phyloP scores from a whole-genome alignment of 2,113 vertebrate genomes.

The Ophthalmolycus amberensis region DNA sequence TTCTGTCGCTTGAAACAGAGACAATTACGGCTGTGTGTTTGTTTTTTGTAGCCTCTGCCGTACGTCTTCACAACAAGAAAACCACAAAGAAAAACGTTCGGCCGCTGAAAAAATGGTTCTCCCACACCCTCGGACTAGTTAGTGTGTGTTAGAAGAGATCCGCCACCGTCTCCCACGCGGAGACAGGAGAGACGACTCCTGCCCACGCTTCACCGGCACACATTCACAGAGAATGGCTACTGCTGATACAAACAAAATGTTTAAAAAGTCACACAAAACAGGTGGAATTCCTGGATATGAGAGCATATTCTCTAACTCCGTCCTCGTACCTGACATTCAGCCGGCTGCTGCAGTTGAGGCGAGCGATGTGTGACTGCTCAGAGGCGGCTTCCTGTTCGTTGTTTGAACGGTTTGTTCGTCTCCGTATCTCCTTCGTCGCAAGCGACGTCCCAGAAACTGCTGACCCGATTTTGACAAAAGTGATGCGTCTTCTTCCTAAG shows the following conservation, averaged over 20 bases:
- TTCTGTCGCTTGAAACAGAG: background rate
- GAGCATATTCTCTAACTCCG: constrained; percentile 10
- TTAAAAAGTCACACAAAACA: constrained; percentile 13
- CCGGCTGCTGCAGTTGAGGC: background rate
- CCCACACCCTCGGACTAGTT: constrained; percentile 6
- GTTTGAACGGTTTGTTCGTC: constrained; percentile 27
- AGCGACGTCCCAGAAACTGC: constrained; percentile 35
- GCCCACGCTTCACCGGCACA: constrained; percentile 23
- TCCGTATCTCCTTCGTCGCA: constrained; percentile 13
- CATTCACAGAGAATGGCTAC: constrained; percentile 8
- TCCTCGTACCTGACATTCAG: constrained; percentile 39
- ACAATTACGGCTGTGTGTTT: background rate
- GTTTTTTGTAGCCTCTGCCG: background rate
- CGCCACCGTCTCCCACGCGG: constrained; percentile 23
- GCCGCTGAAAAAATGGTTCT: constrained; percentile 5
- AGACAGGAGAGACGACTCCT: constrained; percentile 31
- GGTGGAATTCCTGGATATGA: constrained; percentile 34
- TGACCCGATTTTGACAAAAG: constrained; percentile 54
- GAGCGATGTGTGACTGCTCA: constrained; percentile 33
- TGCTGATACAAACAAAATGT: background rate
- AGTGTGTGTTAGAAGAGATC: constrained; percentile 15
- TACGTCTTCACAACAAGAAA: background rate
- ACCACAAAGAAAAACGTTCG: constrained; percentile 1
- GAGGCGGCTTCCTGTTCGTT: constrained; percentile 35
- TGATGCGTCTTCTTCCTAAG: constrained; percentile 23